Conservation (phyloP, 2,797 vertebrate genomes). For the Sebastes cheni region DNA sequence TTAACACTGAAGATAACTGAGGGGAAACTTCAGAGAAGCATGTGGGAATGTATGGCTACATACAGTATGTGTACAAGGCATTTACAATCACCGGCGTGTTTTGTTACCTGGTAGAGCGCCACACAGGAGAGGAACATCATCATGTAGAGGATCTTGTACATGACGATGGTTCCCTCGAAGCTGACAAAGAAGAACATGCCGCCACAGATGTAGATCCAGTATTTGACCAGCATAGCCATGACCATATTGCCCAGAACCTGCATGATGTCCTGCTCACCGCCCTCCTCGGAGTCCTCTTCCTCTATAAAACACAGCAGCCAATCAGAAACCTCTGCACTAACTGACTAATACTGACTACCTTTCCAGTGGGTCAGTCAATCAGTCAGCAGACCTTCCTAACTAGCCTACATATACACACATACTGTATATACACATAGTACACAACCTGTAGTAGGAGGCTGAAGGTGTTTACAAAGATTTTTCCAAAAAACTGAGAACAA, state of each 20-base stretch:
- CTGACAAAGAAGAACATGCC: slow-evolving; percentile 99
- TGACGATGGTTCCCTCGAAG: slow-evolving; percentile 95
- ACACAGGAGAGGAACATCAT: slow-evolving; percentile 97
- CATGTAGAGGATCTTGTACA: slow-evolving; percentile 99
- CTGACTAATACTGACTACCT: neutral
- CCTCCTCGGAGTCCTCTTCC: slow-evolving; percentile 79
- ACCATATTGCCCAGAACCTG: slow-evolving; percentile 94
- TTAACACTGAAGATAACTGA: neutral
- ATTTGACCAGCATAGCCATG: slow-evolving; percentile 95
- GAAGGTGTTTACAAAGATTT: neutral
- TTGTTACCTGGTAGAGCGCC: slow-evolving; percentile 93
- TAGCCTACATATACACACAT: neutral
- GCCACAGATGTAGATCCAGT: slow-evolving; percentile 98
- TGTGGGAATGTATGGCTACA: neutral
- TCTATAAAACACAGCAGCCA: slow-evolving; percentile 68
- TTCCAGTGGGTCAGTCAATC: no score
- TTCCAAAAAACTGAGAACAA: neutral
- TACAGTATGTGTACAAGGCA: neutral
- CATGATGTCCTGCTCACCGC: slow-evolving; percentile 91
- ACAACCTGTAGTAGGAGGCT: neutral
- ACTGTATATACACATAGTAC: no score
- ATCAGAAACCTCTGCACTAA: neutral
- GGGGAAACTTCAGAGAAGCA: neutral
- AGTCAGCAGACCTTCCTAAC: neutral
- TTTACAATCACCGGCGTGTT: neutral